Conservation (phyloP, 2,888 invertebrate species). For the Caenorhabditis doughertyi region DNA sequence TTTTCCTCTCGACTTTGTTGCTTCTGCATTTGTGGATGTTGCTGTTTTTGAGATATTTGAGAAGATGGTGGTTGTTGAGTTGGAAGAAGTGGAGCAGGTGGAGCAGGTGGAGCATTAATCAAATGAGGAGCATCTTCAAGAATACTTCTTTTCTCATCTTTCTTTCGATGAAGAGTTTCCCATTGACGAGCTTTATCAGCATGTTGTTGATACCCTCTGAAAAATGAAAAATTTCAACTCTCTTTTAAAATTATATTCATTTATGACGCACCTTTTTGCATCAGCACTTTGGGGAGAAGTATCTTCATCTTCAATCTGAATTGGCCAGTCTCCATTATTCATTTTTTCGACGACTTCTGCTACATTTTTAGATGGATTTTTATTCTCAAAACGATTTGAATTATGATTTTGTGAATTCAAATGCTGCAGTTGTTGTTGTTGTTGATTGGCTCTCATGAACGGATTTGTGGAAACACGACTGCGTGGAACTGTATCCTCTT, state of each 20-base stretch:
- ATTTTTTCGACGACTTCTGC: slow-evolving; percentile 74
- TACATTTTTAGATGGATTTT: slow-evolving; percentile 66
- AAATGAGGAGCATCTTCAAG: slow-evolving; percentile 39
- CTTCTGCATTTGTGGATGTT: slow-evolving; percentile 43
- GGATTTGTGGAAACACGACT: slow-evolving; percentile 68
- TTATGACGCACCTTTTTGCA: slow-evolving; percentile 2
- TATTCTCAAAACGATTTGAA: slow-evolving; percentile 17
- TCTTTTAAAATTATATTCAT: too few species aligned
- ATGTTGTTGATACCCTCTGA: slow-evolving; percentile 30
- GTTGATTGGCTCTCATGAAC: slow-evolving; percentile 65
- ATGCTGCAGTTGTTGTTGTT: slow-evolving; percentile 26
- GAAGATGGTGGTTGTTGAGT: slow-evolving; percentile 26
- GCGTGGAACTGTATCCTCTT: slow-evolving; percentile 48
- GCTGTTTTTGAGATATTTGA: slow-evolving; percentile 26
- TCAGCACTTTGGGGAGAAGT: not conserved
- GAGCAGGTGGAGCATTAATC: slow-evolving; percentile 15
- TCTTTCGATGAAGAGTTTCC: slow-evolving; percentile 69
- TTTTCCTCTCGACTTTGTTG: slow-evolving; percentile 30
- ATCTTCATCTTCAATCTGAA: slow-evolving; percentile 69
- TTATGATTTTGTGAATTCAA: slow-evolving; percentile 18
- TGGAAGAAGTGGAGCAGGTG: slow-evolving; percentile 34
- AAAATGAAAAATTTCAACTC: not conserved
- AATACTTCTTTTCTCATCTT: slow-evolving; percentile 57
- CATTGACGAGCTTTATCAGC: slow-evolving; percentile 66
- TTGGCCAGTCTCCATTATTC: slow-evolving; percentile 75